A percentile compares a stretch with the other conserved stretches of the same genome.
phyloP scores from a whole-genome alignment of 2,888 invertebrate genomes.

The Piscicola geometra region DNA sequence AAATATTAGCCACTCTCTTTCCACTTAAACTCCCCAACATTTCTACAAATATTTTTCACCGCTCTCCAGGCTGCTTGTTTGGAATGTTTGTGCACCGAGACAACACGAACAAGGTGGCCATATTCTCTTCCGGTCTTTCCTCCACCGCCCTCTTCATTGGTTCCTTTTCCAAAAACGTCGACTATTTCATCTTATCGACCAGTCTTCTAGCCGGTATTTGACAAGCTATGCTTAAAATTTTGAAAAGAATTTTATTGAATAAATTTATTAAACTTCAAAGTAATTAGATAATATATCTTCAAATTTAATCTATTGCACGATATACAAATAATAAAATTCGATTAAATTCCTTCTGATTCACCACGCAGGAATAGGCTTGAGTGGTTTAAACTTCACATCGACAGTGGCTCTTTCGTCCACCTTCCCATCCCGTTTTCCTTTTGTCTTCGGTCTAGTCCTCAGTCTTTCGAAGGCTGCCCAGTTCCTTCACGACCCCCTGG shows the following conservation, averaged over 20 bases:
- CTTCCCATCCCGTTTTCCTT: background rate
- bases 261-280: no score
- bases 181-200: background rate
- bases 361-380: conserved; percentile 20
- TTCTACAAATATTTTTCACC: no score
- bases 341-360: no score
- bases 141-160: background rate
- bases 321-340: no score
- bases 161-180: conserved; percentile 1
- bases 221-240: no score
- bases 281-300: no score
- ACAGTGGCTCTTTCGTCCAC: background rate
- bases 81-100: background rate
- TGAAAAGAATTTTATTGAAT: no score
- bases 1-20: no score
- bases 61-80: background rate
- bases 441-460: conserved; percentile 1
- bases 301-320: no score
- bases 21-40: no score
- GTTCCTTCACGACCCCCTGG: conserved; percentile 1
- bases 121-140: background rate
- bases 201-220: background rate
- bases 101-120: background rate
- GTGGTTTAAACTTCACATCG: conserved; percentile 14
- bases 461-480: background rate